These are phyloP conservation scores for Tragelaphus strepsiceros DNA, from an alignment of 2,113 vertebrate species.

Conservation along the genomic window DNA sequence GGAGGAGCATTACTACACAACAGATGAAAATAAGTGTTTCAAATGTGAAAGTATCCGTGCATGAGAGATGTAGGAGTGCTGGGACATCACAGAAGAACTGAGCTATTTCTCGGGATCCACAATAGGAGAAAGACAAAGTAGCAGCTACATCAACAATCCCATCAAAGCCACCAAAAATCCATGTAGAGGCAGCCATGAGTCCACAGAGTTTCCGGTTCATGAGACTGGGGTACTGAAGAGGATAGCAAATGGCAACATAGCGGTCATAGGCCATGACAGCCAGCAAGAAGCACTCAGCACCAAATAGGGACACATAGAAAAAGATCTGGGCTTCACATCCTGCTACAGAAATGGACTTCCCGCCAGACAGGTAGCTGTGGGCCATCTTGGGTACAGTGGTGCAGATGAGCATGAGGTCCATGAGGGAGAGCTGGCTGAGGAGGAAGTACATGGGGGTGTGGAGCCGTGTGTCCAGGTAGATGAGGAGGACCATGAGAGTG, in stretches of 20 bases:
- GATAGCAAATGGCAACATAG: not conserved
- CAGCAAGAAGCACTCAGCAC: not conserved
- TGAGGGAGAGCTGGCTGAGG: not conserved
- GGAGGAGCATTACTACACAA: not conserved
- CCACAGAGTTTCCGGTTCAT: not conserved
- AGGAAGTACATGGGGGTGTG: not conserved
- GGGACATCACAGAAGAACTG: conserved; percentile 40
- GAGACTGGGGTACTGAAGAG: not conserved
- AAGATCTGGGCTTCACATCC: not conserved
- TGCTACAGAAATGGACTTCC: not conserved
- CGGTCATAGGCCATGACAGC: not conserved
- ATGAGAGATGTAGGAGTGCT: conserved; percentile 13
- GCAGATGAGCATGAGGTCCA: not conserved
- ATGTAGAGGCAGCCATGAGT: not conserved
- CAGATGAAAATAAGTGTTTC: fast-evolving
- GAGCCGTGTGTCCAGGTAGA: not conserved
- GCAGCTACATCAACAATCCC: not conserved
- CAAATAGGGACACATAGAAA: not conserved
- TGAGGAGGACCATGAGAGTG: not conserved
- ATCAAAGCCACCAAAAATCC: not conserved
- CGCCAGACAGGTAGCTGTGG: not conserved
- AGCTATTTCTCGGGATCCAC: not conserved
- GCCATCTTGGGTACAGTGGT: not conserved
- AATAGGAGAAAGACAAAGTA: not conserved
- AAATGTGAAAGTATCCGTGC: not conserved